These are phyloP conservation scores for Dione juno DNA, from an alignment of 2,888 invertebrate genomes.

Conservation along the genomic window DNA sequence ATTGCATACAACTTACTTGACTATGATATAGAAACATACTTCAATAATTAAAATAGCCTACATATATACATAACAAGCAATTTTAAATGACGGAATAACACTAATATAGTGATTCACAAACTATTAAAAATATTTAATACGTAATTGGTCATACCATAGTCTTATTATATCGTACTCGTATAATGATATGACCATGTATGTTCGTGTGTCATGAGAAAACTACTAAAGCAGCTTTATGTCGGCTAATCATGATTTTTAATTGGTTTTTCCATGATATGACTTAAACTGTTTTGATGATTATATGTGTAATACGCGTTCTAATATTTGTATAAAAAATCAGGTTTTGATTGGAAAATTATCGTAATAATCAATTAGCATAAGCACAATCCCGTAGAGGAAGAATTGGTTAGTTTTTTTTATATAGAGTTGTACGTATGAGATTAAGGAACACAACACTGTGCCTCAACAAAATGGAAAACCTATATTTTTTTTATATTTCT, in stretches of 20 bases:
- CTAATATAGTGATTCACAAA: constrained; percentile 24
- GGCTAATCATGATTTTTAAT: constrained; percentile 4
- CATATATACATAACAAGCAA: constrained; percentile 1
- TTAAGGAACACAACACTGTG: too few species aligned
- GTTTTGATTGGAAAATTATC: too few species aligned
- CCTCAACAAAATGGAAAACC: background rate
- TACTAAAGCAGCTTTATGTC: constrained; percentile 4
- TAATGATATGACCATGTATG: constrained; percentile 24
- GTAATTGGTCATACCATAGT: constrained; percentile 3
- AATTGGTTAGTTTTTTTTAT: too few species aligned
- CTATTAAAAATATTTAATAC: constrained; percentile 1
- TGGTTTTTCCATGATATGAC: constrained; percentile 1
- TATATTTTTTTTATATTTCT: background rate
- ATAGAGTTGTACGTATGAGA: too few species aligned
- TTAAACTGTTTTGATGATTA: background rate
- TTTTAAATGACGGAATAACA: constrained; percentile 5
- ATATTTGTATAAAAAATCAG: too few species aligned
- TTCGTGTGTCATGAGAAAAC: constrained; percentile 22
- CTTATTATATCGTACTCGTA: background rate
- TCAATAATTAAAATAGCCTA: constrained; percentile 4
- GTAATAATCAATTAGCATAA: too few species aligned
- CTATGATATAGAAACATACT: background rate
- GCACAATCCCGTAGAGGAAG: too few species aligned
- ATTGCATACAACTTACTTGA: too few species aligned
- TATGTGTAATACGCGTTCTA: background rate